Base-by-base conservation (phyloP, 2,888 invertebrate genomes). In the Timema podura region DNA sequence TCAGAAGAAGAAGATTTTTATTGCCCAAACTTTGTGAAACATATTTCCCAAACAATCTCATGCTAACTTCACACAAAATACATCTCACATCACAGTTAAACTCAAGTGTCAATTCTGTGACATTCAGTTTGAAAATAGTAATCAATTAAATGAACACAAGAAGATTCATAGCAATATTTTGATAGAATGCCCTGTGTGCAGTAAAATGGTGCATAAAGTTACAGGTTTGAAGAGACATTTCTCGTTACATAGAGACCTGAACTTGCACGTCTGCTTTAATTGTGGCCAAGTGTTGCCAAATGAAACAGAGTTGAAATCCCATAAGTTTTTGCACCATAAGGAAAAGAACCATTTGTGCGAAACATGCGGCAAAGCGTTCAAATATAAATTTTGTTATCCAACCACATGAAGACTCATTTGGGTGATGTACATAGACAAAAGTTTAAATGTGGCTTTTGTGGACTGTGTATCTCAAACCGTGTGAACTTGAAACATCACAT, bases 341-440 rank as follows among this genome's bases (percentile, higher is more conserved):
- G 67, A 67, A 13, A 49, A 49, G 45, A 48, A 48, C 9, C 49
- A 48, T 8, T 51, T 51, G 30, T 67, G 67, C 13, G 48, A 67
- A n/a, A 48, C 48, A 13, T 67, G 67, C 15, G 67, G 54, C 6
- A 67, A 67, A 11, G 48, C 67, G 9, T 67, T 67, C 48, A 15
- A 30, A 51, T 67, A 54, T n/a, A 47, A 67, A 48, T 48, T 30
- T 48, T n/a, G 49, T 16, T 48, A 16, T 6, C 45, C 8, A 49
- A n/a, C 45, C 49, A 67, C 45, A 45, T 30, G 10, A 61, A 45
- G 30, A 61, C 61, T 5, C 61, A 61, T 15, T 61, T 61, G 11
- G 61, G 30, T 61, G 61, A 61, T 44, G 45, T 30, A 45, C 30
- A 45, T 61, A 44, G 30, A 61, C 61, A 45, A 6, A 61, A 61